Conservation (phyloP, 2,888 invertebrate species). For the Hybos culiciformis region DNA sequence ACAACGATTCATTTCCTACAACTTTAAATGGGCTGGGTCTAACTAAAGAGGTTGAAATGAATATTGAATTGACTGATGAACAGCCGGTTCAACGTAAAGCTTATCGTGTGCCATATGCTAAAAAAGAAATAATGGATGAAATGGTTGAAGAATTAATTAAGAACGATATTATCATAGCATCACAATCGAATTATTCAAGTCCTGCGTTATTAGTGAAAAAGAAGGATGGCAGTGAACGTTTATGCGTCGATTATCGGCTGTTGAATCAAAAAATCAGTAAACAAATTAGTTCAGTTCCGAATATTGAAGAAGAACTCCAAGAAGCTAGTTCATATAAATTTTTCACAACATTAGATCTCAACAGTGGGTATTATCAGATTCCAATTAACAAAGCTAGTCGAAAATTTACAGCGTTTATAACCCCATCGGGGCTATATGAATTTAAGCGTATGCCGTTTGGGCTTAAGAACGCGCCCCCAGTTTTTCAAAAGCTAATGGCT, state of each 20-base stretch:
- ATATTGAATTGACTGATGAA: no score
- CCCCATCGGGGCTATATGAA: slow-evolving; percentile 22
- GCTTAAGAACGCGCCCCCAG: slow-evolving; percentile 20
- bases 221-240: slow-evolving; percentile 15
- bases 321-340: slow-evolving; percentile 18
- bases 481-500: slow-evolving; percentile 23
- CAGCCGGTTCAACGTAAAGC: no score
- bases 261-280: slow-evolving; percentile 4
- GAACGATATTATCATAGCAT: no score
- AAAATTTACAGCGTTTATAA: slow-evolving; percentile 24
- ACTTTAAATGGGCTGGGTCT: no score
- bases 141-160: no score
- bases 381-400: slow-evolving; percentile 17
- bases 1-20: no score
- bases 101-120: no score
- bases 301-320: slow-evolving; percentile 23
- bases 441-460: slow-evolving; percentile 28
- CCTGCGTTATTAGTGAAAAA: slow-evolving; percentile 19
- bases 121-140: no score
- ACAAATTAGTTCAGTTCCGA: slow-evolving; percentile 14
- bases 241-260: slow-evolving; percentile 17
- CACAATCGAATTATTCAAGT: slow-evolving; percentile 20
- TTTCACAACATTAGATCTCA: slow-evolving; percentile 22
- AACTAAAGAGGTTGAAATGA: no score
- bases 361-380: slow-evolving; percentile 27